Evolutionary conservation across 1,140 invertebrate genomes (phyloP), one percentile per base, ranked within the genome.

Genomic region (Leptopilina boulardi): DNA sequence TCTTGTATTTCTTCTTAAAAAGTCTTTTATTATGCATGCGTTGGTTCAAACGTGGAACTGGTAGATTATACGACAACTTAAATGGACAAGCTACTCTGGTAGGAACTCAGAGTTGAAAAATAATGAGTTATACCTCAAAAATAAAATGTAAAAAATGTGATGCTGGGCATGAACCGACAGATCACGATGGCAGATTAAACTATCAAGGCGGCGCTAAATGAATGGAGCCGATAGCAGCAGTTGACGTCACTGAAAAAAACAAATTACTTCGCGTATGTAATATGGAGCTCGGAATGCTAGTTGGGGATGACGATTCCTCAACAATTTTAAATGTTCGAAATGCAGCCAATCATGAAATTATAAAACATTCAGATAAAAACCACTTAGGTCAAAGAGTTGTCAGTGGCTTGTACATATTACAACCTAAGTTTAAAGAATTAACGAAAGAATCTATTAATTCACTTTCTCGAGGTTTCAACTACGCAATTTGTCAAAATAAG

Each of bases 181-280:
- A 75, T 44, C 76, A 80, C 18, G 75, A 80, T 70, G 77, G 79
- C 41, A 56, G 75, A 15, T 2, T 66, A 42, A 80, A 80, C 54
- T 72, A 71, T 71, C 19, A 30, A 15, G 73, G 56, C 18, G 66
- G 47, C 21, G 47, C 34, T 13, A 77, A 73, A 42, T 44, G 42
- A 19, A 77, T 77, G 71, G 76, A 77, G 19, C 71, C 54, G 10
- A 6, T 18, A 41, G 47, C 47, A 42, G 71, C 70, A 54, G 72
- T 54, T 26, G 19, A 51, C 6, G n/a, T 73, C 13, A 30, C 44
- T 15, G 47, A 42, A 3, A 34, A 74, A 34, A 77, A 77, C n/a
- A 3, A 23, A 56, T 59, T 73, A 54, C 44, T 73, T 56, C 19
- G 19, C 59, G 71, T 38, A n/a, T 21, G 23, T 41, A 73, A 73